Conservation (phyloP, 2,888 invertebrate genomes). For the Lithophane semibrunnea region DNA sequence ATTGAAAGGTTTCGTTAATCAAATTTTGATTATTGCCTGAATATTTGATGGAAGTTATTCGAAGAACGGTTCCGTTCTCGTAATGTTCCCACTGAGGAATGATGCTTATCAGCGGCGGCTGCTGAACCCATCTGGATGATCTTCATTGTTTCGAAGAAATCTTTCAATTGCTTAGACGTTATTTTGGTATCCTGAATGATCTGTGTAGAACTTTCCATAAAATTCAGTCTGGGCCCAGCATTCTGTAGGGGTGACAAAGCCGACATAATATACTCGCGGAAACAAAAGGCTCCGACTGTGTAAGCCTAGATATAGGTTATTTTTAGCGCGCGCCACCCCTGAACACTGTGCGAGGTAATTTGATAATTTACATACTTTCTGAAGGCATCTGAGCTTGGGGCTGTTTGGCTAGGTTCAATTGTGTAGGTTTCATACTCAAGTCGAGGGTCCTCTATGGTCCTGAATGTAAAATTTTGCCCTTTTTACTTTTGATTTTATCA, state of each 20-base stretch:
- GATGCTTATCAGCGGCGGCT: not conserved
- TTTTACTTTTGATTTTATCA: not conserved
- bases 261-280: constrained; percentile 5
- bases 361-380: constrained; percentile 43
- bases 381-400: not conserved
- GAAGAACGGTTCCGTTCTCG: not conserved
- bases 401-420: constrained; percentile 9
- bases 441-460: not conserved
- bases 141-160: not conserved
- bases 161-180: not conserved
- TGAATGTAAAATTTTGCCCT: not conserved
- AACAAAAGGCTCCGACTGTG: constrained; percentile 17
- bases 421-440: not conserved
- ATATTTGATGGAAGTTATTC: constrained; percentile 21
- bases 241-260: not conserved
- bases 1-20: constrained; percentile 38
- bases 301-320: constrained; percentile 15
- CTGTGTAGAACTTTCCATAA: not conserved
- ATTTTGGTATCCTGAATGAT: not conserved
- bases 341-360: constrained; percentile 10
- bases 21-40: constrained; percentile 36
- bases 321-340: constrained; percentile 28
- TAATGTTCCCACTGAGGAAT: not conserved
- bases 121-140: not conserved
- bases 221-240: not conserved